These are phyloP conservation scores for Torymus auratus DNA, from an alignment of 2,888 invertebrate species.

Conservation along the genomic window DNA sequence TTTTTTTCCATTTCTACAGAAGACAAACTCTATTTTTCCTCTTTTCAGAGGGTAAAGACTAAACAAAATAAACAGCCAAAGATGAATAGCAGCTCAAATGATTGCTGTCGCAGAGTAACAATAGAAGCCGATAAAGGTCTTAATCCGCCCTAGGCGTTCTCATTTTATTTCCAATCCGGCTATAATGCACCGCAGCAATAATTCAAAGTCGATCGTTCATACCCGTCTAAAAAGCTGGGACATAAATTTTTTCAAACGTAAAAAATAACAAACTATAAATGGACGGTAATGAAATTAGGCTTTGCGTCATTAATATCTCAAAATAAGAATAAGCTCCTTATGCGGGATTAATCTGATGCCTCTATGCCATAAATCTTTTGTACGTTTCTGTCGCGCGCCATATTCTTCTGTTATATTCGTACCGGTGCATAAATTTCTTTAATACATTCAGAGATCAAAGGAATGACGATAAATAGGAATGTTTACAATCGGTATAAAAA, in stretches of 20 bases:
- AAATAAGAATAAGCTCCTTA: slow-evolving; percentile 55
- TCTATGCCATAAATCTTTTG: slow-evolving; percentile 45
- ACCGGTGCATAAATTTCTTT: slow-evolving; percentile 31
- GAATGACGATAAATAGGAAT: slow-evolving; percentile 1
- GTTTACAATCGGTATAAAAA: too few species aligned
- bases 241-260: slow-evolving; percentile 48
- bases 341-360: slow-evolving; percentile 45
- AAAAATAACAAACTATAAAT: slow-evolving; percentile 38
- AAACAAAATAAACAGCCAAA: neutral
- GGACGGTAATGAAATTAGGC: slow-evolving; percentile 52
- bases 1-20: too few species aligned
- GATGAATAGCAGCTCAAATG: slow-evolving; percentile 32
- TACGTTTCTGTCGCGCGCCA: slow-evolving; percentile 14
- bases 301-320: slow-evolving; percentile 42
- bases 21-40: too few species aligned
- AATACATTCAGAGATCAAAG: slow-evolving; percentile 7
- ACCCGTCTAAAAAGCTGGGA: slow-evolving; percentile 26
- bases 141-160: slow-evolving; percentile 35
- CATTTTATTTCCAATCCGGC: slow-evolving; percentile 23
- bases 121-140: slow-evolving; percentile 32
- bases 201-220: slow-evolving; percentile 34
- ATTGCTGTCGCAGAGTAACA: slow-evolving; percentile 37
- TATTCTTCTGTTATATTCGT: neutral
- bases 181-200: slow-evolving; percentile 30
- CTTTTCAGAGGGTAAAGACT: too few species aligned